Base-by-base conservation (phyloP, 2,888 invertebrate species). In the Tetranychus truncatus region DNA sequence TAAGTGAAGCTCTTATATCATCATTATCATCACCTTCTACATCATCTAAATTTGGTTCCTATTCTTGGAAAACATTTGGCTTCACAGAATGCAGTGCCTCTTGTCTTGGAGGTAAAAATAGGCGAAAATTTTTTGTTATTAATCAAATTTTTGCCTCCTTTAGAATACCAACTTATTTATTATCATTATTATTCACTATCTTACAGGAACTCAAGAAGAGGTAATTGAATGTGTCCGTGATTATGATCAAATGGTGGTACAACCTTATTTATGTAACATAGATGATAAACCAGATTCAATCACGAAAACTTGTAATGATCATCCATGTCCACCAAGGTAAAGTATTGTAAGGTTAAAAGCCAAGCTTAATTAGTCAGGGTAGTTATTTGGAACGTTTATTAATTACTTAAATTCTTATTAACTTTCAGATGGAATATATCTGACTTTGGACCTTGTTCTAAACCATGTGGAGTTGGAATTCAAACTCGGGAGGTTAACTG, bases 11-110 rank as follows among this genome's bases (percentile, higher is more conserved):
- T 55, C 55, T 55, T 55, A 55, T 55, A 55, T 9, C 55, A 55
- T 55, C 55, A 18, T 15, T 18, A 66, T 66, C 66, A 18, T n/a
- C 15, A 18, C 66, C 15, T 66, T 66, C 66, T 20, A 18, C 67
- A 67, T 20, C 67, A 21, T 67, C 24, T 67, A 21, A 55, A 55
- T 55, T 55, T 15, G 15, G 55, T 55, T 55, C 91, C 0, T 92
- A 91, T 82, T 89, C 91, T 0, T 93, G 93, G 93, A 89, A 89
- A 80, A 90, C 91, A 80, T 89, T 89, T 80, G 93, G 93, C 0
- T 94, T 91, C 80, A 92, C 92, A 0, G 90, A 91, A 77, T 97
- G 97, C 85, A 95, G 92, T 80, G 92, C 92, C 0, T 91, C 92
- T 9, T 97, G 96, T 81, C 86, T 95, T 1, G 95, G 95, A 79